These are phyloP conservation scores for Cerastis rubricosa DNA, from an alignment of 2,888 invertebrate genomes.

Conservation along the genomic window DNA sequence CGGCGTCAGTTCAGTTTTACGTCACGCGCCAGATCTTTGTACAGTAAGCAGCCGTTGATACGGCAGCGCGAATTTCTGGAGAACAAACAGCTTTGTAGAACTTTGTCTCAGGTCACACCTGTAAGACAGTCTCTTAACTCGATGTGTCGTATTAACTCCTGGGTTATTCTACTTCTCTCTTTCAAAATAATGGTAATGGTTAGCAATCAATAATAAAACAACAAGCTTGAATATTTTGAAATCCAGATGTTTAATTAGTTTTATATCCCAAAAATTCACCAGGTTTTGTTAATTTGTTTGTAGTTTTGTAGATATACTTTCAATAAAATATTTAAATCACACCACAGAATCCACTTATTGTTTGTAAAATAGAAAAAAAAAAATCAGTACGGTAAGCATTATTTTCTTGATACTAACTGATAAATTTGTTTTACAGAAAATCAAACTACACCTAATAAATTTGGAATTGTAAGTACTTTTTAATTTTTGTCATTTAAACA, in stretches of 20 bases:
- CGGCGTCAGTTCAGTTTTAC: not conserved
- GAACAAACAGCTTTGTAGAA: not conserved
- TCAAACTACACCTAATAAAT: conserved; percentile 11
- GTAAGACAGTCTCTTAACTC: not conserved
- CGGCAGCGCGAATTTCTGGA: not conserved
- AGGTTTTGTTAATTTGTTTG: conserved; percentile 8
- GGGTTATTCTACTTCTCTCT: not conserved
- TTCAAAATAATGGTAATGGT: not conserved
- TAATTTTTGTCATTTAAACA: not conserved
- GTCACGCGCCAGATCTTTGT: not conserved
- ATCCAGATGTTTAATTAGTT: not conserved
- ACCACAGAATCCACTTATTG: not conserved
- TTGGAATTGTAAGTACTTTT: conserved; percentile 47
- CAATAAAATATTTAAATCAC: conserved; percentile 22
- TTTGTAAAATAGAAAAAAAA: not conserved
- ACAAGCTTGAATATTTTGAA: not conserved
- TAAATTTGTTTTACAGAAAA: conserved; percentile 49
- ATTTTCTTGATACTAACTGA: conserved; percentile 23
- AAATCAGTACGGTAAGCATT: conserved; percentile 26
- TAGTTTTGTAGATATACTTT: conserved; percentile 6
- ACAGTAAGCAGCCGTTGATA: not conserved
- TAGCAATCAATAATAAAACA: not conserved
- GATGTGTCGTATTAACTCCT: not conserved
- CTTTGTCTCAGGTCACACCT: not conserved
- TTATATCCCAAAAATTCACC: not conserved